Base-by-base conservation (phyloP, 2,797 vertebrate species). In the Orientallactaga sibirica region DNA sequence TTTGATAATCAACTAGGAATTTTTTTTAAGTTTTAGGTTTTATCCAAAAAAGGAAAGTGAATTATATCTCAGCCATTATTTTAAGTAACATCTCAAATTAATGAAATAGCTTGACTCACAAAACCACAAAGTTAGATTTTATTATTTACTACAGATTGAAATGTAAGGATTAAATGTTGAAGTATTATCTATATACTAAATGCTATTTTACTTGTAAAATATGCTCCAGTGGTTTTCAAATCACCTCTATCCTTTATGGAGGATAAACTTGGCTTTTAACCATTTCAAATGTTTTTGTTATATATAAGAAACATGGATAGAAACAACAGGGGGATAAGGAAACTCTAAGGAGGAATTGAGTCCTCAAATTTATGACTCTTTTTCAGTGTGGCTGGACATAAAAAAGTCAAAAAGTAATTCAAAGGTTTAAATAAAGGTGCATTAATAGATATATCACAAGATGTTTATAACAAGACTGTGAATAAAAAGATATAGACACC, bases 41-140 rank as follows among this genome's bases (percentile, higher is more conserved):
- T 87, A 61, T 67, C 68, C 87, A 75, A 84, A 94, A 92, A 86
- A 37, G 16, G 66, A 86, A 96, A 78, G 29, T 77, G 85, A 82
- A 67, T 96, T 92, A 90, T 90, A 81, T 94, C 87, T 90, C 58
- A 95, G 77, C 11, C 19, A 73, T 80, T 91, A 81, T 90, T 88
- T 92, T 94, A 94, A 84, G 24, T 83, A 86, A 74, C 22, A 75
- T 90, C 68, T 95, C 70, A 85, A 95, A 92, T 91, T 81, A 93
- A 92, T 92, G 20, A 73, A 94, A 64, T 61, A 94, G 94, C 20
- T 74, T 90, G 62, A 90, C 86, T 70, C 80, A 5, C 61, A 91
- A 92, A 83, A 94, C 18, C 20, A 75, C 27, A 37, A 93, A 91
- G 64, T 83, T 76, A 83, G 74, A 55, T 91, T 93, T 94, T 89